Evolutionary conservation across 2,888 invertebrate genomes (phyloP).

Genomic region (Myathropa florea): DNA sequence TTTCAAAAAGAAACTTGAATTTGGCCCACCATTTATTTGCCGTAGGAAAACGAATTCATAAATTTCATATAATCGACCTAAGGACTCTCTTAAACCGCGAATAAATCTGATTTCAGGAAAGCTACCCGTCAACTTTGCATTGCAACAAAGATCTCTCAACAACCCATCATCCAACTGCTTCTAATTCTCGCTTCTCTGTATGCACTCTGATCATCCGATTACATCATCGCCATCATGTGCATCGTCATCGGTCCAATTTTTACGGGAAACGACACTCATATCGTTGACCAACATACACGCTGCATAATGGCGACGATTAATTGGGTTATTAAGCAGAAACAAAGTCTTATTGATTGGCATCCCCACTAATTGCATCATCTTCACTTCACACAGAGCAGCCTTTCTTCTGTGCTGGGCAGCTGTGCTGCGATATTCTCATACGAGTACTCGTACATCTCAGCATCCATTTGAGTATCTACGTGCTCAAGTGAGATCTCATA

Average conservation of each 20-base stretch:
- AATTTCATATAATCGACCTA: too few relatives aligned
- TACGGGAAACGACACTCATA: slow-evolving; percentile 42
- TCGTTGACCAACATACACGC: slow-evolving; percentile 42
- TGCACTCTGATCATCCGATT: slow-evolving; percentile 39
- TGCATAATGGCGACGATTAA: slow-evolving; percentile 59
- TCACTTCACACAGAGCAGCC: slow-evolving; percentile 32
- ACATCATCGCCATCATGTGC: slow-evolving; percentile 56
- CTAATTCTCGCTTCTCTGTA: neutral
- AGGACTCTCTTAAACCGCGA: too few relatives aligned
- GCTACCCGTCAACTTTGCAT: too few relatives aligned
- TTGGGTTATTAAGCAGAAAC: slow-evolving; percentile 66
- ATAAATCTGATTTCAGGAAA: too few relatives aligned
- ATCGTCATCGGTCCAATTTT: slow-evolving; percentile 52
- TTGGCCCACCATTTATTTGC: too few relatives aligned
- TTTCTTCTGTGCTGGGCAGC: slow-evolving; percentile 43
- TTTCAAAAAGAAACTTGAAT: too few relatives aligned
- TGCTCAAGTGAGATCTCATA: slow-evolving; percentile 42
- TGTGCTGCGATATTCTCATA: neutral
- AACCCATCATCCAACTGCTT: too few relatives aligned
- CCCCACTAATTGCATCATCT: slow-evolving; percentile 62
- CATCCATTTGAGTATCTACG: neutral
- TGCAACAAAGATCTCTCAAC: too few relatives aligned
- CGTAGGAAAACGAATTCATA: too few relatives aligned
- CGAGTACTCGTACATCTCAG: too few relatives aligned
- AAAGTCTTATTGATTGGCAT: slow-evolving; percentile 68